Base-by-base conservation (phyloP, 2,797 vertebrate species). In the Aulostomus chinensis region DNA sequence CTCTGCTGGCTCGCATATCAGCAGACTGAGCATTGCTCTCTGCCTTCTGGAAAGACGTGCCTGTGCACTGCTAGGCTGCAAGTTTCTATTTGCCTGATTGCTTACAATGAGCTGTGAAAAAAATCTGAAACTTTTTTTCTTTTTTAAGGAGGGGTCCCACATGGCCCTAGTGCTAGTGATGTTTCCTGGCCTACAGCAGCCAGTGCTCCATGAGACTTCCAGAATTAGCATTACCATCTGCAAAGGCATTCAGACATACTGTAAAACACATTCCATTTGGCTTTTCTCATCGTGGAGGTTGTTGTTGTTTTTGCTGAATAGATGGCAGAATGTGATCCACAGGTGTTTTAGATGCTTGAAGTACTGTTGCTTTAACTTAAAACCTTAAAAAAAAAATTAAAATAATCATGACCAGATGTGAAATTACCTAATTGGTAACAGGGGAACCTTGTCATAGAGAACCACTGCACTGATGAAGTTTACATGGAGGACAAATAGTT, bases 121-220 rank as follows among this genome's bases (percentile, higher is more conserved):
- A 85, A 86, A 82, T 66, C 76, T 80, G 66, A 76, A 91, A 89
- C 72, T 86, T 89, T 86, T 82, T 69, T 63, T 30, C 72, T 76
- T 76, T 68, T 70, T 53, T 47, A 72, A 80, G 63, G 60, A 70
- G 73, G 80, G 65, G 77, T 90, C 87, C 85, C 83, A 89, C 92
- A 92, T 88, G 92, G 91, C 91, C 91, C 92, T 93, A 92, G 92
- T 93, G 92, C 91, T 91, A 92, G 91, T 84, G 71, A 80, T 78
- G 85, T 93, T 93, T 88, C 80, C 73, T 81, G 81, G 87, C 65
- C 69, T 70, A 76, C 51, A 81, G 81, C 62, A 80, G 79, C 72
- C 58, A 65, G 61, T 18, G 28, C 57, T 84, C 61, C 59, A 54
- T 64, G 56, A 71, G 39, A 54, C 50, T 83, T 86, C 84, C 86